A percentile compares a stretch with the other conserved stretches of the same genome.
Conservation (phyloP, 2,113 vertebrate genomes). For the Tylochromis polylepis region DNA sequence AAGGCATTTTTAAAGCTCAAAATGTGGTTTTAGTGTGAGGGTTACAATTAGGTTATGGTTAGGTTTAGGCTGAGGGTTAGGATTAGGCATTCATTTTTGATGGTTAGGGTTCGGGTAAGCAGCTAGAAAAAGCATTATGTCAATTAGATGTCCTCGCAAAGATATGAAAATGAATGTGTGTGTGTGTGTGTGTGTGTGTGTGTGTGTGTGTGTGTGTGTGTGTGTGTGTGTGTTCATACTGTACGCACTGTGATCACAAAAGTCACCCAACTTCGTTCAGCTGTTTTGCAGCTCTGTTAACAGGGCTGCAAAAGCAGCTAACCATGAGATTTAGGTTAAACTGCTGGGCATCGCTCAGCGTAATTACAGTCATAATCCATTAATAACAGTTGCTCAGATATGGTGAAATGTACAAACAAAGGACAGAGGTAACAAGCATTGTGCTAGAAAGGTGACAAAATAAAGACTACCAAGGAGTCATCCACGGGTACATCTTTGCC, state of each 20-base stretch:
- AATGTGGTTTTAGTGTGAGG: neutral
- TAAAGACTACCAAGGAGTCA: neutral
- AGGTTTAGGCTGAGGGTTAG: neutral
- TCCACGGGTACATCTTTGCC: neutral
- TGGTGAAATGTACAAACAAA: neutral
- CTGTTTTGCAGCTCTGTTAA: neutral
- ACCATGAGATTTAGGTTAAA: neutral
- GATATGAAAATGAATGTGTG: neutral
- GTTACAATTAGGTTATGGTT: neutral
- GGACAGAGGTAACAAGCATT: neutral
- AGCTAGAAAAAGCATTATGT: neutral
- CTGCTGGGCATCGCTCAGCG: neutral
- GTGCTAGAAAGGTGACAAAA: neutral
- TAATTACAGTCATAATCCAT: neutral
- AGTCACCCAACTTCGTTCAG: constrained; percentile 3
- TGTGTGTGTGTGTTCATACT: neutral
- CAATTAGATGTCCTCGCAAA: neutral
- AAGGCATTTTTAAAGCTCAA: neutral
- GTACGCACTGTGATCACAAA: neutral
- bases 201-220: neutral
- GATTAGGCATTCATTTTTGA: neutral
- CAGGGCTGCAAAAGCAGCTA: neutral
- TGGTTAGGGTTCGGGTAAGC: neutral
- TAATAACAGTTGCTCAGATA: neutral
- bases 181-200: neutral